Evolutionary conservation across 2,888 invertebrate genomes (phyloP).

Genomic region (Drosophila nr. perissopoda): DNA sequence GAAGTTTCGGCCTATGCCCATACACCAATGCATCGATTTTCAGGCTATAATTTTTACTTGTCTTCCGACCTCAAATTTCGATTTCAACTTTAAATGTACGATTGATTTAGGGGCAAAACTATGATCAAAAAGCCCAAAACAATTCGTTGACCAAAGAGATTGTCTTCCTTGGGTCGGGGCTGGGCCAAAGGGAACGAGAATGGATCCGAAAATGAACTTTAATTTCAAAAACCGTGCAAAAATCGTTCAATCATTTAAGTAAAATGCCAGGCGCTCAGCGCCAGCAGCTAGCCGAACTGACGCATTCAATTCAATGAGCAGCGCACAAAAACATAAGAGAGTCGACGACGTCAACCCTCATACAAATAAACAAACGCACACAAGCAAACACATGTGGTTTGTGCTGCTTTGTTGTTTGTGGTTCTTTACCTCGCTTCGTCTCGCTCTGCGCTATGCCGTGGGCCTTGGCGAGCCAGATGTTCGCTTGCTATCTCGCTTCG

Average conservation of each 20-base stretch:
- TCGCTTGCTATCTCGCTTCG: constrained; percentile 43
- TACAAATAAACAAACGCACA: not conserved
- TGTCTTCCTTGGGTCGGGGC: constrained; percentile 8
- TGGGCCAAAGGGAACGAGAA: constrained; percentile 52
- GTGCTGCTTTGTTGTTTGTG: constrained; percentile 33
- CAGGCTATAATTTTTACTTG: no score
- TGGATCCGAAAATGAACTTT: constrained; percentile 69
- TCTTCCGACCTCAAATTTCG: no score
- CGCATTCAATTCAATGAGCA: constrained; percentile 62
- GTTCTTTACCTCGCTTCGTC: constrained; percentile 50
- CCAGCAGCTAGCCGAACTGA: constrained; percentile 23
- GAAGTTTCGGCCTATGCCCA: no score
- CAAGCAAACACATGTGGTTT: constrained; percentile 1
- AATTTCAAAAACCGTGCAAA: constrained; percentile 78
- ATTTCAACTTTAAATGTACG: no score
- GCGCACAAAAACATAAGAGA: constrained; percentile 52
- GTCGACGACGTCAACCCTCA: constrained; percentile 42
- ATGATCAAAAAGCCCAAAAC: no score
- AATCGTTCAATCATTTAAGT: constrained; percentile 82
- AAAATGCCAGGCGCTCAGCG: constrained; percentile 67
- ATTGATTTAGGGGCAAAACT: no score
- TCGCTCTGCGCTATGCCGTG: constrained; percentile 35
- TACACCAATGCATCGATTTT: no score
- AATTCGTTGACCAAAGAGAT: constrained; percentile 41
- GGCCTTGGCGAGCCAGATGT: not conserved